These are phyloP conservation scores for Megathymus violae DNA, from an alignment of 1,140 invertebrate genomes.

Conservation along the genomic window DNA sequence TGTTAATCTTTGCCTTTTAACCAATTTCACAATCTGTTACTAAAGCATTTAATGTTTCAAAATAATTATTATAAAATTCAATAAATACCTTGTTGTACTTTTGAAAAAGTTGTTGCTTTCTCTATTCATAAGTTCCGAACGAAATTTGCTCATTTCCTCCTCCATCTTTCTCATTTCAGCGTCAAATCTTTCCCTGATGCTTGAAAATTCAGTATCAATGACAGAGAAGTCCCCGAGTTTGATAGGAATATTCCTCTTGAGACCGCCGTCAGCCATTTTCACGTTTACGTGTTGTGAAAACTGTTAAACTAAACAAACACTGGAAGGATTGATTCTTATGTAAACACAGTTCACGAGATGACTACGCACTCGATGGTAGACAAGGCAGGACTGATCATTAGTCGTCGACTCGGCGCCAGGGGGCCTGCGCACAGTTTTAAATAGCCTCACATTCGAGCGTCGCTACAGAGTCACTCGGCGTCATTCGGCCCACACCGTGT, in stretches of 20 bases:
- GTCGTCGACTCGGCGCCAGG: slow-evolving; percentile 78
- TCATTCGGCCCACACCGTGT: slow-evolving; percentile 78
- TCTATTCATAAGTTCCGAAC: slow-evolving; percentile 95
- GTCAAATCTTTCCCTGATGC: slow-evolving; percentile 97
- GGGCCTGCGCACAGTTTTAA: slow-evolving; percentile 84
- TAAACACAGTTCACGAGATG: slow-evolving; percentile 76
- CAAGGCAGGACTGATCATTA: slow-evolving; percentile 81
- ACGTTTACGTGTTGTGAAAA: slow-evolving; percentile 59
- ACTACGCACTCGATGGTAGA: slow-evolving; percentile 69
- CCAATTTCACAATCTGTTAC: slow-evolving; percentile 1
- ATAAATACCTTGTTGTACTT: slow-evolving; percentile 91
- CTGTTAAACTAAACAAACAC: slow-evolving; percentile 80
- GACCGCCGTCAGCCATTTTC: slow-evolving; percentile 90
- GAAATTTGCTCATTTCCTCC: slow-evolving; percentile 98
- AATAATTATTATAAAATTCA: slow-evolving; percentile 37
- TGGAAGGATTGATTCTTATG: slow-evolving; percentile 62
- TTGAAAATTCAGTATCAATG: slow-evolving; percentile 98
- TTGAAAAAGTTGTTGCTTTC: slow-evolving; percentile 96
- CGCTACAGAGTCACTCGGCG: slow-evolving; percentile 67
- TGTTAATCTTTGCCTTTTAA: slow-evolving; percentile 13
- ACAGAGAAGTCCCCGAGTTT: slow-evolving; percentile 97
- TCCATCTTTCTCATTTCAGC: slow-evolving; percentile 99
- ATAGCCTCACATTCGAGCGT: slow-evolving; percentile 79
- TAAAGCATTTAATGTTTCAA: no score
- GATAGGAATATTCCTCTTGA: slow-evolving; percentile 95